Evolutionary conservation across 1,140 invertebrate species (phyloP).

Genomic region (Eriocheir sinensis): DNA sequence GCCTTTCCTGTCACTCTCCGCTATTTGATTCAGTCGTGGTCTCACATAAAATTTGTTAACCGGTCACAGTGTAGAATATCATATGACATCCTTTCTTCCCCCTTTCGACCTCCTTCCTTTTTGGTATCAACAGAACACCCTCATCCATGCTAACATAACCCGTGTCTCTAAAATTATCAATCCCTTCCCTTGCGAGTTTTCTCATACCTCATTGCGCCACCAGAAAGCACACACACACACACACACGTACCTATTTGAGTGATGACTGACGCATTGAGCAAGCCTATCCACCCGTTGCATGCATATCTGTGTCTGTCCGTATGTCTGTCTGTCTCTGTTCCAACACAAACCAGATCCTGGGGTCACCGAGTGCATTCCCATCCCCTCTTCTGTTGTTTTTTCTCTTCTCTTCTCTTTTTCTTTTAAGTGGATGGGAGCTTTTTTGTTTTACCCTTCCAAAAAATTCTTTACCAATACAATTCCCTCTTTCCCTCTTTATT

Average conservation of each 20-base stretch:
- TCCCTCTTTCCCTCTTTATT: background rate
- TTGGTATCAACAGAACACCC: too few relatives aligned
- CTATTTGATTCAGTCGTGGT: too few relatives aligned
- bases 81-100: too few relatives aligned
- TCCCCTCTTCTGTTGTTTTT: background rate
- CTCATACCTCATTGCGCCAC: background rate
- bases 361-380: background rate
- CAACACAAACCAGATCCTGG: background rate
- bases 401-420: conserved; percentile 27
- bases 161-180: background rate
- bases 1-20: too few relatives aligned
- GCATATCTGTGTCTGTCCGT: background rate
- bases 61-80: too few relatives aligned
- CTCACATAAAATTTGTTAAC: too few relatives aligned
- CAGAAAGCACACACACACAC: background rate
- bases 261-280: background rate
- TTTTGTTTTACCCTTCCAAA: background rate
- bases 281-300: background rate
- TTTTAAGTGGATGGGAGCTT: background rate
- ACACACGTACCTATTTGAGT: background rate
- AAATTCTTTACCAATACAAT: background rate
- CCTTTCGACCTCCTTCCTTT: too few relatives aligned
- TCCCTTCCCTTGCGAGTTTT: too few relatives aligned
- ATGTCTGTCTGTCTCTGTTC: conserved; percentile 27
- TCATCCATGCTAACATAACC: background rate